Evolutionary conservation across 2,888 invertebrate species (phyloP).

Genomic region (Microdon myrmicae): DNA sequence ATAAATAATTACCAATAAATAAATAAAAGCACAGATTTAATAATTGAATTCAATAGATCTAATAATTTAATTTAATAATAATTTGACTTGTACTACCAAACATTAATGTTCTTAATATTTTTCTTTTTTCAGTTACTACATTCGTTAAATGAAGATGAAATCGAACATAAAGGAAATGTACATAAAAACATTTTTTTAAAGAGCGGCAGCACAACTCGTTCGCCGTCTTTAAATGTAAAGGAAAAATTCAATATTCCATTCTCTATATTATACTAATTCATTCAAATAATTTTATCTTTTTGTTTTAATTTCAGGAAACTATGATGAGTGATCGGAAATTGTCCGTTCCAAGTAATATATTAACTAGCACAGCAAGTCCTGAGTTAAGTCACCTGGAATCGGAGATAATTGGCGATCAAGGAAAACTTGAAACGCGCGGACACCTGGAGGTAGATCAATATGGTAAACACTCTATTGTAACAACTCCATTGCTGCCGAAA

Average conservation of each 20-base stretch:
- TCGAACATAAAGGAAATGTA: slow-evolving; percentile 4
- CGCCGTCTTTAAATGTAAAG: slow-evolving; percentile 61
- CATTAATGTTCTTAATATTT: slow-evolving; percentile 6
- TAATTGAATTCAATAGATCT: too few species aligned
- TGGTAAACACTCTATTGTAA: slow-evolving; percentile 9
- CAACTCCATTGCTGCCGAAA: slow-evolving; percentile 21
- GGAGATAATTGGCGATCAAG: background rate
- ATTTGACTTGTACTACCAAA: too few species aligned
- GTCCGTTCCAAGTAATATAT: slow-evolving; percentile 3
- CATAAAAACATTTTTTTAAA: slow-evolving; percentile 46
- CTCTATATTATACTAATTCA: background rate
- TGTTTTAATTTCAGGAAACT: slow-evolving; percentile 9
- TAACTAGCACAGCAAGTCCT: slow-evolving; percentile 3
- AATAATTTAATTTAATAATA: too few species aligned
- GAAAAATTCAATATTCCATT: background rate
- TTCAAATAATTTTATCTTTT: background rate
- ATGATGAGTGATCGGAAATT: background rate
- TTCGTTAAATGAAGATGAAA: slow-evolving; percentile 81
- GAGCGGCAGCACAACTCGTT: slow-evolving; percentile 59
- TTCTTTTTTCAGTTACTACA: slow-evolving; percentile 73
- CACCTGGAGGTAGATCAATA: background rate
- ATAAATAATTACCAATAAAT: too few species aligned
- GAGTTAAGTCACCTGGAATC: background rate
- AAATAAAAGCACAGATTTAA: too few species aligned
- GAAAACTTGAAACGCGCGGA: background rate